Evolutionary conservation across 30 jellyfish, hydroid and myxozoan species (phyloP).

Genomic region (Cassiopea andromeda): DNA sequence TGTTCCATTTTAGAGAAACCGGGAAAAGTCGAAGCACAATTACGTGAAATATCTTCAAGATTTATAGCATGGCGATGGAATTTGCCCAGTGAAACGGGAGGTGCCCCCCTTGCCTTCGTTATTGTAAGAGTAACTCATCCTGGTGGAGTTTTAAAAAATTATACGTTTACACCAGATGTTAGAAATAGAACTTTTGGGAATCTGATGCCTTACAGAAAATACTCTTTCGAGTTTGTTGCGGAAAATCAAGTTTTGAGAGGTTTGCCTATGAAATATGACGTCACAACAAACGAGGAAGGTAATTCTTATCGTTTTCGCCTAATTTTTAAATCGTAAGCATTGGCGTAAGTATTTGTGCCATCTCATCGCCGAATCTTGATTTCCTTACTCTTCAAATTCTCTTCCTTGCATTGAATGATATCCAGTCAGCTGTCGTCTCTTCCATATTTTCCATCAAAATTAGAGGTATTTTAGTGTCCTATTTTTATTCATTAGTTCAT

Average conservation of each 20-base stretch:
- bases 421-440: too few species aligned
- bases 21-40: conserved; percentile 39
- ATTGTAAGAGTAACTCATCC: neutral
- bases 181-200: conserved; percentile 12
- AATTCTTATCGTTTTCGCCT: neutral
- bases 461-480: too few species aligned
- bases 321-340: too few species aligned
- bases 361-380: too few species aligned
- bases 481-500: too few species aligned
- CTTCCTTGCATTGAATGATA: too few species aligned
- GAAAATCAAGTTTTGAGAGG: conserved; percentile 62
- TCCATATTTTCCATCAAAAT: too few species aligned
- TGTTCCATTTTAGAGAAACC: conserved; percentile 64
- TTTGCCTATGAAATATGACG: conserved; percentile 6
- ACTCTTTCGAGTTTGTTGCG: conserved; percentile 49
- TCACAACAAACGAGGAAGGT: conserved; percentile 76
- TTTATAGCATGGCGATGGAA: conserved; percentile 28
- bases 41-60: conserved; percentile 16
- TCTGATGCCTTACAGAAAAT: conserved; percentile 62
- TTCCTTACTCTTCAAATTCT: too few species aligned
- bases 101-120: conserved; percentile 25
- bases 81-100: conserved; percentile 73
- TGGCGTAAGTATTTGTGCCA: too few species aligned
- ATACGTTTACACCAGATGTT: conserved; percentile 3
- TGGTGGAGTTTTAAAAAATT: neutral